A percentile compares a stretch with the other conserved stretches of the same genome.
phyloP scores from a whole-genome alignment of 2,113 vertebrate genomes.

The Lepisosteus osseus region DNA sequence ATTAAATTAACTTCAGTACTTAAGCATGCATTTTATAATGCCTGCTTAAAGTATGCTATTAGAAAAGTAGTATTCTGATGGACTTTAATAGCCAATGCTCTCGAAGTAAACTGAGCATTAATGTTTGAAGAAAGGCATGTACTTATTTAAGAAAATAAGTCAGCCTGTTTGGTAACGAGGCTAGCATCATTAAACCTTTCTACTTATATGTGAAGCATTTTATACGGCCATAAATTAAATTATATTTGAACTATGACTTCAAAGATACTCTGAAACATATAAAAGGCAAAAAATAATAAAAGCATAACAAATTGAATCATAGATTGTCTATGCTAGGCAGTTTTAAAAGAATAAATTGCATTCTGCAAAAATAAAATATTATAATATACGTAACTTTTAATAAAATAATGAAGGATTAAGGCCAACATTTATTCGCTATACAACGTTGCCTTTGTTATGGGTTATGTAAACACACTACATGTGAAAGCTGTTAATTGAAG shows the following conservation, averaged over 20 bases:
- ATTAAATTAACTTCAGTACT: background rate
- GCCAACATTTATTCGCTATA: too few species aligned
- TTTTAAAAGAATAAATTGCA: background rate
- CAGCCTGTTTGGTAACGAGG: background rate
- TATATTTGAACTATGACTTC: background rate
- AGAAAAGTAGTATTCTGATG: background rate
- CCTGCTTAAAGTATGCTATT: background rate
- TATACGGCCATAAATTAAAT: background rate
- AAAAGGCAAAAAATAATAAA: background rate
- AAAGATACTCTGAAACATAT: constrained; percentile 1
- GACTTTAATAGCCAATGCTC: background rate
- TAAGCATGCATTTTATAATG: constrained; percentile 2
- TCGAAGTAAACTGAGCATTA: background rate
- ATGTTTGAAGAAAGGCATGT: background rate
- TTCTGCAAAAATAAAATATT: background rate
- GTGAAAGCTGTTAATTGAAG: too few species aligned
- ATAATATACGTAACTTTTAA: background rate
- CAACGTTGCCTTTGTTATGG: too few species aligned
- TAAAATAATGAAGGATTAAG: too few species aligned
- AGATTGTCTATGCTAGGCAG: constrained; percentile 1
- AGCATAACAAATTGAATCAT: constrained; percentile 8
- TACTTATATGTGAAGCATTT: background rate
- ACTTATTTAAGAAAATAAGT: constrained; percentile 4
- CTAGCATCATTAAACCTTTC: background rate
- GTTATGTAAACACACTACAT: too few species aligned